Base-by-base conservation (phyloP, 2,888 invertebrate genomes). In the Pachydiplax longipennis region DNA sequence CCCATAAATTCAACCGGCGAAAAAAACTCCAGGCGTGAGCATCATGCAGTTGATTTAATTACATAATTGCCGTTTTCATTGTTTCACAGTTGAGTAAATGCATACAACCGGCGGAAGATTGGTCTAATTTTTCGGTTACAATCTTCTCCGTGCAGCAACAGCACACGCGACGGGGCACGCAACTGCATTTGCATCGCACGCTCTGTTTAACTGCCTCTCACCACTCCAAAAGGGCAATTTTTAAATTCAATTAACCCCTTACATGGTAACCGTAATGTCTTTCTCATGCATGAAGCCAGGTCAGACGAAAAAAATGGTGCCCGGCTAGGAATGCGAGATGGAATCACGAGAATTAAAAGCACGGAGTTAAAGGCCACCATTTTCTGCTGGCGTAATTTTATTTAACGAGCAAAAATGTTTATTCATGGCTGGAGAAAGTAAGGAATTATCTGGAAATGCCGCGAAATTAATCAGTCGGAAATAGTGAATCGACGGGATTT, bases 241-340 rank as follows among this genome's bases (percentile, higher is more conserved):
- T 87, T 87, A 87, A 87, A 87, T 87, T 87, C 87, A 87, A 87
- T 87, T 87, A 87, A 65, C 87, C 87, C 37, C 58, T 35, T 87
- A 87, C 87, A 87, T 37, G 87, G 87, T 61, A 37, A 87, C 61
- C 87, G 87, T 87, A 87, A 87, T 87, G 61, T 87, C 87, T 87
- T 87, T 87, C 61, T 87, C 87, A 87, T 87, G 87, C 87, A 87
- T 87, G 87, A 87, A 87, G 58, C 61, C 61, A 40, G 3, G 31
- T 48, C 53, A 25, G 37, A 37, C 22, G 81, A 37, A 12, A 37
- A 65, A 65, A 25, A 58, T 31, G 73, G 25, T 13, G 25, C 73
- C 31, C 73, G 25, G 31, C 31, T 73, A 73, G 73, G 73, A 31
- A 10, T 31, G 25, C 73, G 73, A 25, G 73, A 73, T 73, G 73